Percentiles rank a stretch among this genome's conserved stretches.
Conservation (phyloP, 2,113 vertebrate species). For the Talpa occidentalis region DNA sequence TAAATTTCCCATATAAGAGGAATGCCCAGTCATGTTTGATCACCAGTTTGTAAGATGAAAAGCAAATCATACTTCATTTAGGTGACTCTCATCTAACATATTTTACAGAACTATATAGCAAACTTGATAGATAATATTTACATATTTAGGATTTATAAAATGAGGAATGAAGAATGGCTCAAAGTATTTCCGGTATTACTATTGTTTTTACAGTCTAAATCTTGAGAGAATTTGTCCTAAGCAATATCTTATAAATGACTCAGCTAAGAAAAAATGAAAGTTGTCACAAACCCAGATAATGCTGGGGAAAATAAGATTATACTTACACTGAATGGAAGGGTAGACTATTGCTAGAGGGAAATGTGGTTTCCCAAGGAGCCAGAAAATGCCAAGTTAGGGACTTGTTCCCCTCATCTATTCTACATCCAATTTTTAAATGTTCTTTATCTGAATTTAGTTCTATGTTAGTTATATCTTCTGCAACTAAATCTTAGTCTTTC, state of each 20-base stretch:
- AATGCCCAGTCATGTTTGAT: not conserved
- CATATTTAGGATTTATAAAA: slow-evolving; percentile 21
- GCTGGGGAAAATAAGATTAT: slow-evolving; percentile 36
- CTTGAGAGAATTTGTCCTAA: slow-evolving; percentile 51
- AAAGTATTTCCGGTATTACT: not conserved
- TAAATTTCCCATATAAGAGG: not conserved
- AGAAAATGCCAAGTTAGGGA: slow-evolving; percentile 19
- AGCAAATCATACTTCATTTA: slow-evolving; percentile 28
- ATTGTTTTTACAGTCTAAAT: slow-evolving; percentile 24
- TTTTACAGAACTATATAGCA: not conserved
- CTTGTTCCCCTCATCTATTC: not conserved
- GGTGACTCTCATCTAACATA: not conserved
- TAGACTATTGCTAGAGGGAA: slow-evolving; percentile 50
- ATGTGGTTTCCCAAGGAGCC: not conserved
- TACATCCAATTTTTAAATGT: slow-evolving; percentile 36
- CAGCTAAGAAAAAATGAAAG: slow-evolving; percentile 50
- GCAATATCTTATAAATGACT: slow-evolving; percentile 40
- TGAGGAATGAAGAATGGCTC: not conserved
- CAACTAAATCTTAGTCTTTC: slow-evolving; percentile 52
- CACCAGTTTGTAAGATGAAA: slow-evolving; percentile 32
- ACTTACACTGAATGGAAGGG: slow-evolving; percentile 9
- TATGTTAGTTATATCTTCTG: not conserved
- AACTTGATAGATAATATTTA: not conserved
- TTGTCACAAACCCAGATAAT: slow-evolving; percentile 55
- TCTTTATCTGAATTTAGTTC: slow-evolving; percentile 15